phyloP scores from a whole-genome alignment of 2,113 vertebrate genomes.

The Noturus placidus region DNA sequence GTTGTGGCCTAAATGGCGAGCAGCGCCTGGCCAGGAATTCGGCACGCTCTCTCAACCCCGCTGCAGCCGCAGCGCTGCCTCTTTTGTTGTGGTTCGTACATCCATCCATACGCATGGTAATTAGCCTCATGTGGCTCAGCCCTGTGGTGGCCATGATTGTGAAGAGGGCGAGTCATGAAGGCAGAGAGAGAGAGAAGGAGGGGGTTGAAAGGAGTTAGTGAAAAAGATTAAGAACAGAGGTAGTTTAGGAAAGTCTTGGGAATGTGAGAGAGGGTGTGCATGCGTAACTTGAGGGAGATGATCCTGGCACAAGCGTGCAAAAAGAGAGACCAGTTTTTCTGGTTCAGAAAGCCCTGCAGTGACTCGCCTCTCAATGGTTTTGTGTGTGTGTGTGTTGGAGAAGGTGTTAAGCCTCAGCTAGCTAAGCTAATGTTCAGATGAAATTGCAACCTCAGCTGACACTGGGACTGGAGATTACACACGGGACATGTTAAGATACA shows the following conservation, averaged over 20 bases:
- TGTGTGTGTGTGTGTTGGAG: neutral
- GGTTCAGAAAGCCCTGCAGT: slow-evolving; percentile 51
- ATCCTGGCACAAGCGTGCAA: neutral
- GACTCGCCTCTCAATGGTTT: slow-evolving; percentile 23
- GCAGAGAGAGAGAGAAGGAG: slow-evolving; percentile 11
- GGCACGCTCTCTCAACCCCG: slow-evolving; percentile 47
- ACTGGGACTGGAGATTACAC: neutral
- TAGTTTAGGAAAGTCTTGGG: slow-evolving; percentile 20
- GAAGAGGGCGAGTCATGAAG: slow-evolving; percentile 32
- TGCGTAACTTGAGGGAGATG: neutral
- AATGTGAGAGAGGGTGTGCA: slow-evolving; percentile 34
- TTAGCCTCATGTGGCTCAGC: slow-evolving; percentile 60
- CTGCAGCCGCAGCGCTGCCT: slow-evolving; percentile 41
- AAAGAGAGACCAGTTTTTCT: slow-evolving; percentile 58
- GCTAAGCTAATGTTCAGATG: neutral
- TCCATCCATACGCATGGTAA: slow-evolving; percentile 64
- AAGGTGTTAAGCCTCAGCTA: neutral
- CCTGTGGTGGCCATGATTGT: slow-evolving; percentile 26
- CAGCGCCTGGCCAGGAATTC: slow-evolving; percentile 55
- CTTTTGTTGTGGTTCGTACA: slow-evolving; percentile 58
- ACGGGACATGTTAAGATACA: neutral
- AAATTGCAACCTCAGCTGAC: slow-evolving; percentile 17
- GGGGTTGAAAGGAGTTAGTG: neutral
- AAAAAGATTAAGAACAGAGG: slow-evolving; percentile 5
- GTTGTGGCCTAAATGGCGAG: slow-evolving; percentile 53